Evolutionary conservation across 2,888 invertebrate genomes (phyloP).

Genomic region (Bugula neritina): DNA sequence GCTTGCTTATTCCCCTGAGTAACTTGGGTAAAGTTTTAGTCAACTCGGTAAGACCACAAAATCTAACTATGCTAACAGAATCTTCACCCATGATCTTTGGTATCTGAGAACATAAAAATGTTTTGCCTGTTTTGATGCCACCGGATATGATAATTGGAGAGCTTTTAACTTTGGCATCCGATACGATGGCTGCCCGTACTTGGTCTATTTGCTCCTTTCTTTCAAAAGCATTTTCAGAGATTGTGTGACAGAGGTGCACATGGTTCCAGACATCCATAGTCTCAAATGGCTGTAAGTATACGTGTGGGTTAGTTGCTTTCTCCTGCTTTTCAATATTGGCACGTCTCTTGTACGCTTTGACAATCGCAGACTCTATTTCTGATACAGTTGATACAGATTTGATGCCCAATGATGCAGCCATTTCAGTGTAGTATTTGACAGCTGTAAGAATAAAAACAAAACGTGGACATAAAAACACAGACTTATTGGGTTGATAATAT

Average conservation of each 20-base stretch:
- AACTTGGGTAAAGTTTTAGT: neutral
- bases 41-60: slow-evolving; percentile 10
- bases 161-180: neutral
- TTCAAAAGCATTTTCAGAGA: neutral
- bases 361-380: neutral
- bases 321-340: slow-evolving; percentile 3
- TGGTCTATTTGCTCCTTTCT: neutral
- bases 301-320: neutral
- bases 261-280: slow-evolving; percentile 9
- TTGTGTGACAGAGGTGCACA: neutral
- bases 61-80: neutral
- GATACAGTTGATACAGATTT: neutral
- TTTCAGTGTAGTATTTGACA: neutral
- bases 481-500: too few relatives aligned
- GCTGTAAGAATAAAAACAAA: neutral
- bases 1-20: neutral
- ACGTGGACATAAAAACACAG: too few relatives aligned
- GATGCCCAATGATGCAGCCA: neutral
- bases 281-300: slow-evolving; percentile 8
- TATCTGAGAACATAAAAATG: neutral
- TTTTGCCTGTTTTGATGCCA: neutral
- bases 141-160: slow-evolving; percentile 5
- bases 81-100: neutral
- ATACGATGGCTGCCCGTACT: neutral
- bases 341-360: slow-evolving; percentile 18